Evolutionary conservation across 1,140 invertebrate species (phyloP).

Genomic region (Araneus ventricosus): DNA sequence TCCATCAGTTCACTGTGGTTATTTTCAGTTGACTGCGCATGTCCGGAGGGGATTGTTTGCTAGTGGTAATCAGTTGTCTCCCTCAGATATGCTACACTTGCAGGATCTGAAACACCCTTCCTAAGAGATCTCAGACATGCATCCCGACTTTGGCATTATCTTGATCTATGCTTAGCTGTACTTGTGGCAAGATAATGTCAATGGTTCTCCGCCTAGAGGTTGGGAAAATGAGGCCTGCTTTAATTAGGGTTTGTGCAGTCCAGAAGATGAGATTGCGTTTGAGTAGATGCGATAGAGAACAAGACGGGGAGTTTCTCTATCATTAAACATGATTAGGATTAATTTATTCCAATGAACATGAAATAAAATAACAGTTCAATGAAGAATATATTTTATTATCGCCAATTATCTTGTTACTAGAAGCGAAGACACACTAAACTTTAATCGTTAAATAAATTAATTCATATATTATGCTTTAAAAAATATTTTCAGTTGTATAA

Average conservation of each 20-base stretch:
- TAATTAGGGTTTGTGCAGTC: not conserved
- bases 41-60: not conserved
- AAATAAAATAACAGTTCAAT: too few species aligned
- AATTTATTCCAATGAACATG: too few species aligned
- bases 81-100: not conserved
- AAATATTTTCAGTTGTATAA: too few species aligned
- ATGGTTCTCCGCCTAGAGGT: not conserved
- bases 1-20: not conserved
- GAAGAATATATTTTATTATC: too few species aligned
- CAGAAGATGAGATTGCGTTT: too few species aligned
- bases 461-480: too few species aligned
- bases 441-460: too few species aligned
- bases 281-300: too few species aligned
- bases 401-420: too few species aligned
- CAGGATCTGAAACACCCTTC: not conserved
- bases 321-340: too few species aligned
- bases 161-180: not conserved
- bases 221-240: not conserved
- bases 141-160: constrained; percentile 3
- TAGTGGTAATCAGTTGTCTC: not conserved
- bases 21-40: not conserved
- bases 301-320: too few species aligned
- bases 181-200: constrained; percentile 11
- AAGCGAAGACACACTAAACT: too few species aligned
- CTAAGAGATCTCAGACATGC: not conserved